Evolutionary conservation across 2,797 vertebrate species (phyloP).

Genomic region (Rhinoraja longicauda): DNA sequence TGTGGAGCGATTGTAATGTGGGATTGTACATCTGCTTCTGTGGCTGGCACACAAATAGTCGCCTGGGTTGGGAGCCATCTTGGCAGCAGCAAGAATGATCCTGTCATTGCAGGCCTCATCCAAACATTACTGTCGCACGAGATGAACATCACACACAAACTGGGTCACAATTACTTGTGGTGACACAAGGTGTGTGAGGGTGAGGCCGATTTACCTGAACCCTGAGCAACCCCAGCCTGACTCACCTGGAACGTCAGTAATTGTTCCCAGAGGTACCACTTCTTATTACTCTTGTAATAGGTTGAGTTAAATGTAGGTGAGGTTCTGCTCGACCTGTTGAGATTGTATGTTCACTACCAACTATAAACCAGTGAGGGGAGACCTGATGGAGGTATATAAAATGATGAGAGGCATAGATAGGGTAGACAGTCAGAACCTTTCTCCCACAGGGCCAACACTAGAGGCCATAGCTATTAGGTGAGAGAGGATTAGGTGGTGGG

Average conservation of each 20-base stretch:
- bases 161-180: neutral
- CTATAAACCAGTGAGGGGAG: neutral
- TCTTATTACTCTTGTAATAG: neutral
- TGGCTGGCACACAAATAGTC: too few species aligned
- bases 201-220: neutral
- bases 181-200: neutral
- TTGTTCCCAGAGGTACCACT: neutral
- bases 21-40: too few species aligned
- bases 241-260: neutral
- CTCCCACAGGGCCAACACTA: too few species aligned
- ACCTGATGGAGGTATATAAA: too few species aligned
- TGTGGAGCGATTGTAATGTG: too few species aligned
- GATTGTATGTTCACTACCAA: neutral
- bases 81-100: too few species aligned
- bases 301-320: neutral
- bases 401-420: too few species aligned
- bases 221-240: neutral
- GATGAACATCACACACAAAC: neutral
- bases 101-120: neutral
- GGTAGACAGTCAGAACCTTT: too few species aligned
- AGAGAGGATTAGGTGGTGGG: too few species aligned
- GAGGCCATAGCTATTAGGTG: too few species aligned
- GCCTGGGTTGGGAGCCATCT: too few species aligned
- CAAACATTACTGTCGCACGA: neutral
- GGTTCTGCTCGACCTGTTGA: neutral